Evolutionary conservation across 2,888 invertebrate species (phyloP).

Genomic region (Acleris emargana): DNA sequence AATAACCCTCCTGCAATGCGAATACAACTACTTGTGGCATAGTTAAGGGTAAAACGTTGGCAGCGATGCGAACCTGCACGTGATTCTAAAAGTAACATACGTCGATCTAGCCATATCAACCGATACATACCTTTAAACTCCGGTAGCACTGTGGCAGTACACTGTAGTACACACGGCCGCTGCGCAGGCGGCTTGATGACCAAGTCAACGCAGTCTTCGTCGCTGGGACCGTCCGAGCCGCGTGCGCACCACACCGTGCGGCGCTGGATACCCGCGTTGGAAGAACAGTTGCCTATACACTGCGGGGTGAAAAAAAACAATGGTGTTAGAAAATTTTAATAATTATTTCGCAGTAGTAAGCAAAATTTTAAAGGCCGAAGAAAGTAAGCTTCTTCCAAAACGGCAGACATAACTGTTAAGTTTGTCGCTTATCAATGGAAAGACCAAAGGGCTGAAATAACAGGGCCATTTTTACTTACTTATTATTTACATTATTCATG

Average conservation of each 20-base stretch:
- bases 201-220: conserved; percentile 49
- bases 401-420: too few relatives aligned
- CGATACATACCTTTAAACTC: conserved; percentile 55
- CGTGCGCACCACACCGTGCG: conserved; percentile 80
- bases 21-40: too few relatives aligned
- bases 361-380: too few relatives aligned
- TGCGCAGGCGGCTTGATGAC: conserved; percentile 62
- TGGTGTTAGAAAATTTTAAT: neutral
- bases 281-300: conserved; percentile 69
- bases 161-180: conserved; percentile 53
- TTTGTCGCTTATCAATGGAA: too few relatives aligned
- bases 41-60: too few relatives aligned
- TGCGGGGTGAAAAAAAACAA: conserved; percentile 41
- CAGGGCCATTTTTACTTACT: too few relatives aligned
- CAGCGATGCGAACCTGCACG: too few relatives aligned
- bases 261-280: conserved; percentile 67
- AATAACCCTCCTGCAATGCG: too few relatives aligned
- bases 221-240: conserved; percentile 46
- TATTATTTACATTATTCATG: too few relatives aligned
- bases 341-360: too few relatives aligned
- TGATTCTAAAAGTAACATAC: neutral
- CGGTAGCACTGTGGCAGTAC: conserved; percentile 48
- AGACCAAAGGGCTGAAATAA: too few relatives aligned
- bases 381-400: too few relatives aligned
- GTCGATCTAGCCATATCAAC: neutral